Base-by-base conservation (phyloP, 2,888 invertebrate species). In the Drosophila meridiana region DNA sequence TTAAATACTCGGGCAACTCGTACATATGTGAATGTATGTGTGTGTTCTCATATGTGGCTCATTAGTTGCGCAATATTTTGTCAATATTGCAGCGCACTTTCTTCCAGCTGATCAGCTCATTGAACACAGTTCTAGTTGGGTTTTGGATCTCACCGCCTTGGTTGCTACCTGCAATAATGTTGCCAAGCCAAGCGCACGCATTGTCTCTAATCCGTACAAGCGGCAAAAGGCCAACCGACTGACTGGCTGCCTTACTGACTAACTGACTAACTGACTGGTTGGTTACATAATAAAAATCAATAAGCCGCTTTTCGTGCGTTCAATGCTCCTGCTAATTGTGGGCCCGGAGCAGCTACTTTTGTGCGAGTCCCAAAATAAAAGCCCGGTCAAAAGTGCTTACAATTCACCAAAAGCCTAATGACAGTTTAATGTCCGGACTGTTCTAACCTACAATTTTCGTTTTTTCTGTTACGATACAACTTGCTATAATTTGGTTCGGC, bases 21-120 rank as follows among this genome's bases (percentile, higher is more conserved):
- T 66, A 55, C 8, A 38, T 55, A 38, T 40, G 9, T 38, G 20
- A 20, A 38, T 14, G 13, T 38, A 7, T 38, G 13, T 30, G 40
- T 26, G 64, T 70, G 60, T 56, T 73, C 66, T 73, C 60, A 72
- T 69, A 69, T 80, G 73, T 73, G 62, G 48, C 69, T 60, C 64
- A 72, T 74, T 76, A 74, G 71, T 69, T 76, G 80, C 63, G 64
- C 69, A 72, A 60, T 71, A 73, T 83, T 77, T 69, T 68, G 69
- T 57, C 74, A 75, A 66, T 74, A 59, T 42, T 59, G 56, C 57
- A 67, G 66, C 64, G 76, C 73, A 83, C 79, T 89, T 77, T 69
- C 72, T 85, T 89, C 89, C 85, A 68, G 79, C 66, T 85, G 82
- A 88, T 80, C 85, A 76, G 89, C 87, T 85, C 85, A 85, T 81